A percentile compares a stretch with the other conserved stretches of the same genome.
Evolutionary conservation across 2,888 invertebrate species (phyloP).

Genomic region (Thereva nobilitata): DNA sequence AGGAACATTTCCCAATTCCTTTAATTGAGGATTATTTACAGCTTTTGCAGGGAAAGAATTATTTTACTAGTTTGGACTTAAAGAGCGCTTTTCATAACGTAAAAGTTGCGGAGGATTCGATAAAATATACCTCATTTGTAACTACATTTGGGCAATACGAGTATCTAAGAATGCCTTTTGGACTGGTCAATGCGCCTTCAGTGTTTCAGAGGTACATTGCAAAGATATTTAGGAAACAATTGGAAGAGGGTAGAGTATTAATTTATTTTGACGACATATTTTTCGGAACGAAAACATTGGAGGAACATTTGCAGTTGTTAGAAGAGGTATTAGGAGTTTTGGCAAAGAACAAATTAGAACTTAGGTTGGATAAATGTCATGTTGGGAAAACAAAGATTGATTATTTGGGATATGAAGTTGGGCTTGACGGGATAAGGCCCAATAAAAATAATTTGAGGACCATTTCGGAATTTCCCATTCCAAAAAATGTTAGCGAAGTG

Average conservation of each 20-base stretch:
- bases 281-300: slow-evolving; percentile 38
- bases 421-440: background rate
- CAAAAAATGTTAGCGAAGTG: background rate
- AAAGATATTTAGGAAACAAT: slow-evolving; percentile 32
- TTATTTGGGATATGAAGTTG: slow-evolving; percentile 10
- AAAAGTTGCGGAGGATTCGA: slow-evolving; percentile 38
- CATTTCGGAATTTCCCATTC: slow-evolving; percentile 1
- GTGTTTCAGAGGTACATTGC: slow-evolving; percentile 41
- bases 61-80: slow-evolving; percentile 41
- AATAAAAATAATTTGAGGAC: background rate
- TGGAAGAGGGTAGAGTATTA: slow-evolving; percentile 36
- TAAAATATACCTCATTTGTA: slow-evolving; percentile 42
- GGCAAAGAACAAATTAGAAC: background rate
- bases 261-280: slow-evolving; percentile 44
- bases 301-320: slow-evolving; percentile 37
- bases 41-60: slow-evolving; percentile 36
- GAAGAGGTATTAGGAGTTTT: background rate
- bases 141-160: slow-evolving; percentile 42
- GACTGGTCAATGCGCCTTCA: slow-evolving; percentile 27
- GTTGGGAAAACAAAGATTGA: background rate
- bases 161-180: slow-evolving; percentile 40
- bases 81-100: slow-evolving; percentile 42
- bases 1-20: slow-evolving; percentile 31
- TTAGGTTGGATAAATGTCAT: slow-evolving; percentile 10
- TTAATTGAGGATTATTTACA: slow-evolving; percentile 29